These are phyloP conservation scores for Criorhina ranunculi DNA, from an alignment of 2,888 invertebrate genomes.

Conservation along the genomic window DNA sequence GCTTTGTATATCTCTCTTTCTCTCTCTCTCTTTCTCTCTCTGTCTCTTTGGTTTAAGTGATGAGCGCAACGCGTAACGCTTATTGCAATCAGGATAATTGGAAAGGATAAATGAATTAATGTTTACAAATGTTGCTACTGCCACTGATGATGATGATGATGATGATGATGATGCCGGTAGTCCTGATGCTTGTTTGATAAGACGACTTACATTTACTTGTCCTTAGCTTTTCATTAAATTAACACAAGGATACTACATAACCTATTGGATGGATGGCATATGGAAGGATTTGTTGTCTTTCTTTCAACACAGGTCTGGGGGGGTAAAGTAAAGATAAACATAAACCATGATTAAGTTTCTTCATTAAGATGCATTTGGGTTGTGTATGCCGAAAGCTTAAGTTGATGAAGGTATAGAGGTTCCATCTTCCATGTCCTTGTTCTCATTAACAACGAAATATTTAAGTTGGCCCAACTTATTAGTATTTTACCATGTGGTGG, in stretches of 20 bases:
- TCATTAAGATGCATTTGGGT: conserved; percentile 64
- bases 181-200: conserved; percentile 59
- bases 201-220: conserved; percentile 71
- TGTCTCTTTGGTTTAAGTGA: conserved; percentile 72
- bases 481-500: not conserved
- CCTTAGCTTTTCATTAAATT: conserved; percentile 75
- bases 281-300: conserved; percentile 9
- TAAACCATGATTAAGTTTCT: conserved; percentile 71
- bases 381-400: conserved; percentile 8
- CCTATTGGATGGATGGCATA: conserved; percentile 30
- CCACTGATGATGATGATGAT: conserved; percentile 55
- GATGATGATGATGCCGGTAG: conserved; percentile 36
- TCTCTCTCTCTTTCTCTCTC: conserved; percentile 6
- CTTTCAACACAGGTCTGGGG: not conserved
- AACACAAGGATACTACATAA: conserved; percentile 63
- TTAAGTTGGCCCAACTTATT: conserved; percentile 1
- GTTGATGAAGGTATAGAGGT: conserved; percentile 39
- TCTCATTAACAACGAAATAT: conserved; percentile 37
- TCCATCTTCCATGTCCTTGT: conserved; percentile 39
- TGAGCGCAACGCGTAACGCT: conserved; percentile 69
- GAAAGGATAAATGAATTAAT: conserved; percentile 77
- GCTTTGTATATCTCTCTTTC: conserved; percentile 30
- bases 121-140: conserved; percentile 74
- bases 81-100: conserved; percentile 77
- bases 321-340: conserved; percentile 53